Evolutionary conservation across 2,888 invertebrate species (phyloP), one percentile per base, ranked within the genome.

Genomic region (Lasiommata megera): DNA sequence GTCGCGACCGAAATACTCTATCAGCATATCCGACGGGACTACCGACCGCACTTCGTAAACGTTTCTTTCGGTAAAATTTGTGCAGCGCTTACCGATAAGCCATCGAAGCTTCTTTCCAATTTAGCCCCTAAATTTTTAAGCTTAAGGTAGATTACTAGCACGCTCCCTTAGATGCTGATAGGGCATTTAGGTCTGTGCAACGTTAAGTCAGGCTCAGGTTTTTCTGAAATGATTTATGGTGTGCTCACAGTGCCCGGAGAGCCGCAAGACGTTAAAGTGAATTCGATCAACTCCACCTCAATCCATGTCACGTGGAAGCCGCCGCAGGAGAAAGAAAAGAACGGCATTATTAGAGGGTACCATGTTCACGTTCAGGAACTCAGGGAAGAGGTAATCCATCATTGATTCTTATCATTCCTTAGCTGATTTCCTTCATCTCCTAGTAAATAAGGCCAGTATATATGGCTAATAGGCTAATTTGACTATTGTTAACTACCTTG

Each of bases 281-380:
- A 93, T 62, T 93, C 97, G 17, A 92, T 99, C 79, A 99, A 99
- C 92, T 99, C 99, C 0, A 98, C 99, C n/a, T 94, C 98, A 36
- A 95, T 99, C 68, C 95, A 95, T 81, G 97, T 99, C 52, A 94
- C 95, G 62, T 99, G 99, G 99, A 96, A 97, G 76, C 96, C 97
- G 6, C 99, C 99, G 0, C 93, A 93, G 60, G 95, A 96, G 69
- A 96, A 96, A 74, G 98, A 98, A 73, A 94, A 96, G 64, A 98
- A 99, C 79, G 99, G 99, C 46, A 95, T 98, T 67, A 98, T 99
- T 68, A 93, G 98, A 61, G 99, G 99, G 23, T 99, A 99, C 88
- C 98, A 99, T 81, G 96, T 99, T 56, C 97, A 98, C 80, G 96
- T 97, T 1, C 97, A 98, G 82, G 97, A 98, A 92, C 93, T 96